These are phyloP conservation scores for Bubalus kerabau DNA, from an alignment of 2,113 vertebrate genomes.

Conservation along the genomic window DNA sequence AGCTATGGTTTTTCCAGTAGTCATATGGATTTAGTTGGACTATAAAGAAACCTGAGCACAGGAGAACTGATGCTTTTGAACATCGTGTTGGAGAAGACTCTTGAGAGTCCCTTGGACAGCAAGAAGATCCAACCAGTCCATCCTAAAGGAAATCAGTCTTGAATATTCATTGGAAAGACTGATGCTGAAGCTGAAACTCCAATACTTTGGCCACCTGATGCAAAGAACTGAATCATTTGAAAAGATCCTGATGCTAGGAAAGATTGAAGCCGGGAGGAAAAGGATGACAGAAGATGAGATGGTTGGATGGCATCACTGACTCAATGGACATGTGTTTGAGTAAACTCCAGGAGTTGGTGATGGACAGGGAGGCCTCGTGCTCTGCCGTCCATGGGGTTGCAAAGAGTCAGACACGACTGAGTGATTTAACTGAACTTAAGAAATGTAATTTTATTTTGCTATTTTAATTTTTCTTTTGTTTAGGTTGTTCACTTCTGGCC, in stretches of 20 bases:
- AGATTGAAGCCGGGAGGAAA: not conserved
- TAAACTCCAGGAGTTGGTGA: not conserved
- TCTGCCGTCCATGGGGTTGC: fast-evolving
- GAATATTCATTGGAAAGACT: no score
- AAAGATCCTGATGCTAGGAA: not conserved
- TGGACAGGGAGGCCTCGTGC: not conserved
- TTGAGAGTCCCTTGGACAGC: no score
- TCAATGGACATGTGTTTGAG: not conserved
- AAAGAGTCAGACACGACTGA: not conserved
- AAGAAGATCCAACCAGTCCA: no score
- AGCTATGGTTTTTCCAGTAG: not conserved
- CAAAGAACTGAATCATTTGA: no score
- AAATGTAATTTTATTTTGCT: not conserved
- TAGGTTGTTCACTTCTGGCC: not conserved
- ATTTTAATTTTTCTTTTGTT: not conserved
- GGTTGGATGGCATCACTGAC: not conserved
- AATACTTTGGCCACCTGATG: no score
- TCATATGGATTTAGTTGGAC: not conserved
- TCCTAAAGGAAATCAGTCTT: no score
- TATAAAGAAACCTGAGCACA: not conserved
- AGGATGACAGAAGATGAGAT: not conserved
- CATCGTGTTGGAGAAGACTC: not conserved
- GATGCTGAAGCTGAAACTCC: no score
- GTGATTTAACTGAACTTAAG: not conserved
- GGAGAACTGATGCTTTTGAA: not conserved